Conservation (phyloP, 2,797 vertebrate species). For the Otolemur crassicaudatus region DNA sequence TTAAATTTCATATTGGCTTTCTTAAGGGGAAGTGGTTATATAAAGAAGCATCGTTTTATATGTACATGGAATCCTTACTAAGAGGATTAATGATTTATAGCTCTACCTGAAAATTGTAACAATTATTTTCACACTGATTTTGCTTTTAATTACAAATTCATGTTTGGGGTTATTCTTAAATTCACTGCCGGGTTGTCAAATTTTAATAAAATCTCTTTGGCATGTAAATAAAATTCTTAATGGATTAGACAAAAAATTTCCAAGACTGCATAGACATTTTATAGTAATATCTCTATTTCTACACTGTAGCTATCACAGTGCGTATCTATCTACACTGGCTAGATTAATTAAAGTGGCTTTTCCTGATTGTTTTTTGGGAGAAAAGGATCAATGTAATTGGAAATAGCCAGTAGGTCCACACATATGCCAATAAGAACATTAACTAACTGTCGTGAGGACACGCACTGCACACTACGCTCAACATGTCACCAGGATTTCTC, state of each 20-base stretch:
- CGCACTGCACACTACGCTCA: not conserved
- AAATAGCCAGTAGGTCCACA: not conserved
- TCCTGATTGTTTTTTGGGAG: not conserved
- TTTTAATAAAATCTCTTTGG: not conserved
- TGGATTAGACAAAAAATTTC: not conserved
- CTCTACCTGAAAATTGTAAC: not conserved
- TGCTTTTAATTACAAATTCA: not conserved
- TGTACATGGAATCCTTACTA: not conserved
- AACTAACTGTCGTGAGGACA: not conserved
- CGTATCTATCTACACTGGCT: not conserved
- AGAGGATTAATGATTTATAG: not conserved
- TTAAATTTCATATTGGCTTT: not conserved
- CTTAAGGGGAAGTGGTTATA: not conserved
- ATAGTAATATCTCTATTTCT: not conserved
- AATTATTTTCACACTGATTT: not conserved
- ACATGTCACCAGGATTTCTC: not conserved
- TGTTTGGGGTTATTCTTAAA: constrained; percentile 12
- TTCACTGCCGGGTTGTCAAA: not conserved
- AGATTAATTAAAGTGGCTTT: not conserved
- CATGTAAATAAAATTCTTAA: not conserved
- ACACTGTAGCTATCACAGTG: not conserved
- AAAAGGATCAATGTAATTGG: not conserved
- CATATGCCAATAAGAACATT: not conserved
- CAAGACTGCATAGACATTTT: not conserved
- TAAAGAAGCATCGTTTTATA: not conserved